Percentiles rank a stretch among this genome's conserved stretches.
Conservation (phyloP, 2,797 vertebrate species). For the Sylvilagus floridanus region DNA sequence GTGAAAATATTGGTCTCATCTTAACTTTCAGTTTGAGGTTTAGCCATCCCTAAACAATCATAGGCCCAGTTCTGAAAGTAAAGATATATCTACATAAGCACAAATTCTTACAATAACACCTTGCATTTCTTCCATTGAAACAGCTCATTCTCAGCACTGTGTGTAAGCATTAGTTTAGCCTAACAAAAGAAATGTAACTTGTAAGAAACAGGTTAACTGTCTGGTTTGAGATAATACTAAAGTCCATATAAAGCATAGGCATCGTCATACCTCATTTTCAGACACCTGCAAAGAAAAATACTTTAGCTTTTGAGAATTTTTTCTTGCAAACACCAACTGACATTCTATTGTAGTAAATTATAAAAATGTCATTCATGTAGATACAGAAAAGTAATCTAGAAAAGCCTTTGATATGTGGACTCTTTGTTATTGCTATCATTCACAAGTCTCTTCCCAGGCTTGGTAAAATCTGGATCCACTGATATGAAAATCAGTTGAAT, state of each 20-base stretch:
- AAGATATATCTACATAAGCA: slow-evolving; percentile 70
- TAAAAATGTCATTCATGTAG: not conserved
- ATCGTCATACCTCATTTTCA: not conserved
- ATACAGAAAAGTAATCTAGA: not conserved
- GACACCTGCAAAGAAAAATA: not conserved
- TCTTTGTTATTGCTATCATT: not conserved
- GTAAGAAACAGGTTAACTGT: slow-evolving; percentile 69
- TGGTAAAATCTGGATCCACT: not conserved
- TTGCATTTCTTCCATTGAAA: slow-evolving; percentile 73
- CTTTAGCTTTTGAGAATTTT: not conserved
- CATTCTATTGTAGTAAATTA: not conserved
- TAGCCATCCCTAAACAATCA: slow-evolving; percentile 78
- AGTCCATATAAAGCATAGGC: not conserved
- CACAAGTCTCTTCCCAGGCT: not conserved
- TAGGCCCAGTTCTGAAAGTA: slow-evolving; percentile 4
- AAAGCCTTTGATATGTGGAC: not conserved
- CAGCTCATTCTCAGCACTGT: slow-evolving; percentile 62
- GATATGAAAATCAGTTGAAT: slow-evolving; percentile 8
- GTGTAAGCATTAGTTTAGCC: slow-evolving; percentile 77
- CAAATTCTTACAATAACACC: slow-evolving; percentile 77
- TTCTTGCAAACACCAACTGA: slow-evolving; percentile 26
- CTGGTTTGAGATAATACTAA: slow-evolving; percentile 41
- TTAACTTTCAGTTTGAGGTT: slow-evolving; percentile 80
- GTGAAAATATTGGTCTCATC: slow-evolving; percentile 75
- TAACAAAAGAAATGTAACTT: slow-evolving; percentile 69